These are phyloP conservation scores for Meteorus colon DNA, from an alignment of 2,888 invertebrate genomes.

Conservation along the genomic window DNA sequence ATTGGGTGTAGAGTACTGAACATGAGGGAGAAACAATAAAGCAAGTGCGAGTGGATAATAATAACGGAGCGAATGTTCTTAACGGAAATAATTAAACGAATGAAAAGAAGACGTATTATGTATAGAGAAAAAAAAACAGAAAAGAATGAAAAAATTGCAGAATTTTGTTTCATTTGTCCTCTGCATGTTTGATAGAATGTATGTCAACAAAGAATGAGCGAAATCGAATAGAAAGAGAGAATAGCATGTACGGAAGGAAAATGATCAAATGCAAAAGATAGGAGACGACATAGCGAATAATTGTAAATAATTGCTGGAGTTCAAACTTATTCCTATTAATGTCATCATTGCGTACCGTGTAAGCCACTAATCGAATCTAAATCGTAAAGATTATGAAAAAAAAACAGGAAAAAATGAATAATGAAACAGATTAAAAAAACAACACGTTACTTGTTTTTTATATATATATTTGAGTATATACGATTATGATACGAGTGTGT, in stretches of 20 bases:
- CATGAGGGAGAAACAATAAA: conserved; percentile 17
- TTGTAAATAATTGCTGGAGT: conserved; percentile 71
- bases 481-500: conserved; percentile 47
- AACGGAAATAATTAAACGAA: conserved; percentile 24
- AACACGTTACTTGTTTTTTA: conserved; percentile 56
- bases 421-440: conserved; percentile 34
- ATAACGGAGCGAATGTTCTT: conserved; percentile 23
- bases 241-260: conserved; percentile 32
- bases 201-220: conserved; percentile 40
- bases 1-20: neutral
- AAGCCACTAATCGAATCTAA: conserved; percentile 55
- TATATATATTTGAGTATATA: conserved; percentile 55
- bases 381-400: conserved; percentile 33
- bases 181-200: conserved; percentile 39
- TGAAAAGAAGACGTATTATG: conserved; percentile 9
- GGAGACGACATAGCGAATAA: conserved; percentile 59
- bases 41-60: conserved; percentile 8
- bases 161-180: conserved; percentile 44
- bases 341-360: conserved; percentile 54
- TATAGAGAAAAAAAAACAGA: conserved; percentile 24
- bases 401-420: neutral
- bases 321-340: conserved; percentile 70
- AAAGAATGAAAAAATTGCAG: conserved; percentile 38
- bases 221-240: conserved; percentile 33
- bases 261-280: conserved; percentile 29